These are phyloP conservation scores for Varanus salvator DNA, from an alignment of 2,113 vertebrate species.

Conservation along the genomic window DNA sequence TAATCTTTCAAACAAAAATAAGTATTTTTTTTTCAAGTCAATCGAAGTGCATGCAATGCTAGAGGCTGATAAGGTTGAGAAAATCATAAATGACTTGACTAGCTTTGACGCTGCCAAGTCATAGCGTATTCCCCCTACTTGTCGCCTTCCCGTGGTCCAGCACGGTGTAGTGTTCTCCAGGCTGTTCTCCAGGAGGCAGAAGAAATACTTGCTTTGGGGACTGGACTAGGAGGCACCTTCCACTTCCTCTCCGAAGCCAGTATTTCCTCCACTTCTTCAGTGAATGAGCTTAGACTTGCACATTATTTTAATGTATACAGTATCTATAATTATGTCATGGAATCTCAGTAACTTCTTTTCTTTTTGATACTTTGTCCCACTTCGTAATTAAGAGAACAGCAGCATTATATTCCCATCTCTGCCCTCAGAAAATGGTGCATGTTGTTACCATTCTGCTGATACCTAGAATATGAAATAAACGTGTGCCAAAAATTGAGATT, in stretches of 20 bases:
- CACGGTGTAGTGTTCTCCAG: neutral
- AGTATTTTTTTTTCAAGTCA: neutral
- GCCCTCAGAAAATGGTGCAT: neutral
- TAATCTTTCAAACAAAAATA: slow-evolving; percentile 19
- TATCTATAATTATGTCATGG: neutral
- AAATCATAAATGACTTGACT: neutral
- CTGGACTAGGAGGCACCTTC: neutral
- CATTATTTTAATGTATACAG: neutral
- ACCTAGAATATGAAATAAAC: neutral
- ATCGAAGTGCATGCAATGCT: neutral
- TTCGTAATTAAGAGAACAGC: neutral
- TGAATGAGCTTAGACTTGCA: neutral
- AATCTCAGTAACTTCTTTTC: neutral
- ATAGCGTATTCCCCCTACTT: neutral
- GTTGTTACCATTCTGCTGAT: neutral
- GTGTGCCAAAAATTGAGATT: neutral
- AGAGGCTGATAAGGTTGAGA: neutral
- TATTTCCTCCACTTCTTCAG: neutral
- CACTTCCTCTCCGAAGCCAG: neutral
- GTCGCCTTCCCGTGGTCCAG: neutral
- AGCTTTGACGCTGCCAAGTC: neutral
- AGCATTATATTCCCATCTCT: neutral
- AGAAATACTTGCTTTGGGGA: neutral
- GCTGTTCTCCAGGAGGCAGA: neutral
- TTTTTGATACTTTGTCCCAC: neutral